phyloP scores from a whole-genome alignment of 1,140 invertebrate genomes.

The Aphelenchoides fujianensis region DNA sequence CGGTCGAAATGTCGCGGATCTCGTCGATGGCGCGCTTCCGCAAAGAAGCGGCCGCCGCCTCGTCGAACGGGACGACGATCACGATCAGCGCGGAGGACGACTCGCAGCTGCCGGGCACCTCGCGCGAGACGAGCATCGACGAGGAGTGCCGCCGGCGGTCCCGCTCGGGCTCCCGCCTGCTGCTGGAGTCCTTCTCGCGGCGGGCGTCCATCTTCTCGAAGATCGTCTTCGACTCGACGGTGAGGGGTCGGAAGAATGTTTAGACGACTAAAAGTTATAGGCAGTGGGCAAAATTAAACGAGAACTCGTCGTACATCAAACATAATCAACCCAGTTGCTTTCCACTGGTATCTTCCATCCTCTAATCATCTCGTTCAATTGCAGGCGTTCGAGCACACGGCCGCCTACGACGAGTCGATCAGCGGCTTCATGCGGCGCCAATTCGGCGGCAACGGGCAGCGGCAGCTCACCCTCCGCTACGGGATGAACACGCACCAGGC shows the following conservation, averaged over 20 bases:
- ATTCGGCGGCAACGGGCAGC: slow-evolving; percentile 70
- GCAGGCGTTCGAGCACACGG: slow-evolving; percentile 72
- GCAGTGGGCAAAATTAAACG: no score
- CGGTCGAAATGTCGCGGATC: slow-evolving; percentile 62
- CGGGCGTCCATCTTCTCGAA: slow-evolving; percentile 10
- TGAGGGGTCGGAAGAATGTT: no score
- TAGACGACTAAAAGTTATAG: no score
- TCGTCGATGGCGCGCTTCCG: slow-evolving; percentile 62
- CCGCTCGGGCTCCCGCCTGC: slow-evolving; percentile 43
- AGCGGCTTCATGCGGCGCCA: slow-evolving; percentile 90
- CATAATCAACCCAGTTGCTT: no score
- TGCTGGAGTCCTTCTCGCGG: slow-evolving; percentile 11
- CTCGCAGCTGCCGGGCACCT: background rate
- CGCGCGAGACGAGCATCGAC: background rate
- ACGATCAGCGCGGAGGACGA: background rate
- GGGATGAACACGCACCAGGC: slow-evolving; percentile 98
- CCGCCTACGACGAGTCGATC: slow-evolving; percentile 87
- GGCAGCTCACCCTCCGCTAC: slow-evolving; percentile 69
- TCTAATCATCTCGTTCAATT: no score
- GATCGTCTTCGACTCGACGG: slow-evolving; percentile 3
- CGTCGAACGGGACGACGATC: slow-evolving; percentile 21
- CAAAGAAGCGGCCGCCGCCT: slow-evolving; percentile 32
- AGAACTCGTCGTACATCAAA: no score
- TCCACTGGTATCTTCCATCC: slow-evolving; percentile 3
- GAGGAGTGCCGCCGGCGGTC: slow-evolving; percentile 25